Evolutionary conservation across 2,113 vertebrate genomes (phyloP).

Genomic region (Hippocampus mohnikei): DNA sequence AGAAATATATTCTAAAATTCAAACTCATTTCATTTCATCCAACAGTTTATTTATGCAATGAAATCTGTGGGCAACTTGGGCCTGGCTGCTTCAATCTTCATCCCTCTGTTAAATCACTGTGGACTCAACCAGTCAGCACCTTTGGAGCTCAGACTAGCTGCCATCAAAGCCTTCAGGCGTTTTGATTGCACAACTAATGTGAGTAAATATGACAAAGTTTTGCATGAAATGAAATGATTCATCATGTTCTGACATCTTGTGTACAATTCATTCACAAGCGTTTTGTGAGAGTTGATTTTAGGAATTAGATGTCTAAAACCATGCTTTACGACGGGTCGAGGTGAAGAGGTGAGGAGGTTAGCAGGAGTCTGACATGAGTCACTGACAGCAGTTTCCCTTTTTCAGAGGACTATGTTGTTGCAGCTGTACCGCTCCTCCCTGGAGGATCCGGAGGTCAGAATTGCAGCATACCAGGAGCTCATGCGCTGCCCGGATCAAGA

Average conservation of each 20-base stretch:
- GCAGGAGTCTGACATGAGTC: conserved; percentile 10
- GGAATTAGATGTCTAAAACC: neutral
- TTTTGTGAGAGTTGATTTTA: neutral
- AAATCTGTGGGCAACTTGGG: conserved; percentile 83
- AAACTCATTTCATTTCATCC: neutral
- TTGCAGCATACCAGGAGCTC: conserved; percentile 81
- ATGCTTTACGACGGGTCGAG: conserved; percentile 32
- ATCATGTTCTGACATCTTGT: neutral
- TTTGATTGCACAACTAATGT: conserved; percentile 78
- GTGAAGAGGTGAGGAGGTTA: conserved; percentile 45
- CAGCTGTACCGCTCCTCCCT: conserved; percentile 71
- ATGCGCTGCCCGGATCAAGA: conserved; percentile 78
- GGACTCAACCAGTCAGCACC: conserved; percentile 46
- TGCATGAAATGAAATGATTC: neutral
- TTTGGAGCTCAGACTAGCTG: conserved; percentile 68
- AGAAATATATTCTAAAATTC: neutral
- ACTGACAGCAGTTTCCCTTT: conserved; percentile 59
- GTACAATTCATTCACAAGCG: too few species aligned
- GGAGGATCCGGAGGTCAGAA: conserved; percentile 82
- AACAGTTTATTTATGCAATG: conserved; percentile 73
- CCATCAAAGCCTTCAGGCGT: conserved; percentile 80
- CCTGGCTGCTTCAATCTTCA: conserved; percentile 59
- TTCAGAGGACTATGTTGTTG: conserved; percentile 74
- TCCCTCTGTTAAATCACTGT: conserved; percentile 65
- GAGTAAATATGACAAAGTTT: conserved; percentile 38